These are phyloP conservation scores for Tetraodon nigroviridis DNA, from an alignment of 2,113 vertebrate genomes.

Conservation along the genomic window DNA sequence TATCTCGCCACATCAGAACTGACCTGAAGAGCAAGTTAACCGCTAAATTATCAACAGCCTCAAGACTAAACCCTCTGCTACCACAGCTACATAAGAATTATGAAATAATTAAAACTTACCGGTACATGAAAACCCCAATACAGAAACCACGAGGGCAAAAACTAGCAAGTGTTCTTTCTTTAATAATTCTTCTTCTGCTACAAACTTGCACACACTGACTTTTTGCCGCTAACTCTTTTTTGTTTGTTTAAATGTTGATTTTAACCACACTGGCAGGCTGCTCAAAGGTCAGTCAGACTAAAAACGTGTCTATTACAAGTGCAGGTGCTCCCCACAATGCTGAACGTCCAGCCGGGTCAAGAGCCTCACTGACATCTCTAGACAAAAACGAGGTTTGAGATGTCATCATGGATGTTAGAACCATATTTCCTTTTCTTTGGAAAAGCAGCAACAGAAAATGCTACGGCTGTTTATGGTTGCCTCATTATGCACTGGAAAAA, in stretches of 20 bases:
- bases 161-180: background rate
- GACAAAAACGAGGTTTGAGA: slow-evolving; percentile 33
- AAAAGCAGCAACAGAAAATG: too few relatives aligned
- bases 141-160: slow-evolving; percentile 1
- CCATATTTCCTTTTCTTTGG: too few relatives aligned
- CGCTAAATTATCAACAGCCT: too few relatives aligned
- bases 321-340: slow-evolving; percentile 28
- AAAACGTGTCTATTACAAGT: slow-evolving; percentile 33
- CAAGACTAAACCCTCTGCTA: slow-evolving; percentile 18
- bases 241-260: slow-evolving; percentile 36
- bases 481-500: background rate
- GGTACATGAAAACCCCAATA: too few relatives aligned
- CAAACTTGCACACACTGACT: background rate
- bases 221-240: slow-evolving; percentile 17
- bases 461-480: background rate
- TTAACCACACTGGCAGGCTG: slow-evolving; percentile 21
- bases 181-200: background rate
- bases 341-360: slow-evolving; percentile 56
- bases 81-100: slow-evolving; percentile 44
- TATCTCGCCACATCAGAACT: too few relatives aligned
- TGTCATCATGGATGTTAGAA: slow-evolving; percentile 23
- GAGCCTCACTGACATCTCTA: slow-evolving; percentile 57
- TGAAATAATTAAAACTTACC: too few relatives aligned
- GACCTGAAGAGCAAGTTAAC: too few relatives aligned
- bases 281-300: slow-evolving; percentile 42